Percentiles rank a stretch among this genome's conserved stretches.
Conservation (phyloP, 2,797 vertebrate genomes). For the Chrysocyon brachyurus region DNA sequence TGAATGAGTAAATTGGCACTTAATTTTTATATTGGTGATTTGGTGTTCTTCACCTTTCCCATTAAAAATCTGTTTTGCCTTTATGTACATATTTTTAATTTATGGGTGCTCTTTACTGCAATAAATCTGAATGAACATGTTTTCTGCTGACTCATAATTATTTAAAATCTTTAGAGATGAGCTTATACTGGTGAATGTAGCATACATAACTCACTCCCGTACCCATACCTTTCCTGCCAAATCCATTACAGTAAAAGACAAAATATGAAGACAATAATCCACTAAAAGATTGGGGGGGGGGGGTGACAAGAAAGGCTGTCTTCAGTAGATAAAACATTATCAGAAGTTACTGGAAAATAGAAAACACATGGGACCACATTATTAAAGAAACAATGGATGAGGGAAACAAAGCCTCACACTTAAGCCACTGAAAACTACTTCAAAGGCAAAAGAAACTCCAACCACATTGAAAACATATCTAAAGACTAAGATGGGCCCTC, state of each 20-base stretch:
- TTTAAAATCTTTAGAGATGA: background rate
- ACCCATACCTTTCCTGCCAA: background rate
- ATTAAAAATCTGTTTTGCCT: background rate
- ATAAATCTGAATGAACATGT: background rate
- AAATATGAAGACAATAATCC: background rate
- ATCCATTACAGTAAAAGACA: background rate
- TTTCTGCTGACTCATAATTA: background rate
- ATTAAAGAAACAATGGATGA: background rate
- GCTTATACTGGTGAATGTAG: background rate
- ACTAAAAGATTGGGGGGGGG: background rate
- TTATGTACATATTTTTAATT: background rate
- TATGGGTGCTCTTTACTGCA: background rate
- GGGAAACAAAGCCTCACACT: background rate
- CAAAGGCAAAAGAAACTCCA: background rate
- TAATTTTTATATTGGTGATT: background rate
- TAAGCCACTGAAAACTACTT: background rate
- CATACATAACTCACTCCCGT: background rate
- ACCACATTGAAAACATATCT: background rate
- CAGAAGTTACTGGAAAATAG: background rate
- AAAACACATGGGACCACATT: background rate
- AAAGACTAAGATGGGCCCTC: background rate
- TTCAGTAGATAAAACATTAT: background rate
- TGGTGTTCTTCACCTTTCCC: background rate
- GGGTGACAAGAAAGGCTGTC: background rate
- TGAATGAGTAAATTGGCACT: background rate